These are phyloP conservation scores for Mesochorus sp. DNA, from an alignment of 2,888 invertebrate genomes.

Conservation along the genomic window DNA sequence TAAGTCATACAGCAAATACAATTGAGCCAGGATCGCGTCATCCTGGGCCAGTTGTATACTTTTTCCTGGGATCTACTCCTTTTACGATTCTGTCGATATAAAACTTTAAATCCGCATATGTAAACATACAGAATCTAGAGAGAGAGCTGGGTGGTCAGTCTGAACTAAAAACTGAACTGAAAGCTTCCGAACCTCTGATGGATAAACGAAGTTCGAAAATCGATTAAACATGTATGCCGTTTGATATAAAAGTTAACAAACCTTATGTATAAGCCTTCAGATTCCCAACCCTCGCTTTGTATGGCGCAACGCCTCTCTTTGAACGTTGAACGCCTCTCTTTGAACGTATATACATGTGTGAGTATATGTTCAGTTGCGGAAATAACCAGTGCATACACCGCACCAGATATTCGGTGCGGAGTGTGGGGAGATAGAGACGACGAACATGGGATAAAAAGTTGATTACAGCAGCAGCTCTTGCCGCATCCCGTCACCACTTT, in stretches of 20 bases:
- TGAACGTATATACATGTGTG: constrained; percentile 25
- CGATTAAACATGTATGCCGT: constrained; percentile 40
- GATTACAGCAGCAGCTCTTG: constrained; percentile 57
- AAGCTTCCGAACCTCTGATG: background rate
- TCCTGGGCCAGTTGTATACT: too few species aligned
- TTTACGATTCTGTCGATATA: constrained; percentile 12
- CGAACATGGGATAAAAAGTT: constrained; percentile 56
- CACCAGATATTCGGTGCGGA: background rate
- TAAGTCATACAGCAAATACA: too few species aligned
- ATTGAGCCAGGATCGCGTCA: too few species aligned
- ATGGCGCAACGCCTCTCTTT: background rate
- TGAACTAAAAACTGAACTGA: constrained; percentile 1
- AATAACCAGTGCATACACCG: constrained; percentile 33
- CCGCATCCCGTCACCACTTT: constrained; percentile 20
- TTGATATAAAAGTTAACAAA: constrained; percentile 56
- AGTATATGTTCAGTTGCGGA: constrained; percentile 30
- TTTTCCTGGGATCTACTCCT: too few species aligned
- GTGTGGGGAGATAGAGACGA: constrained; percentile 21
- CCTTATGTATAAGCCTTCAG: constrained; percentile 4
- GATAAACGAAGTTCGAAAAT: constrained; percentile 38
- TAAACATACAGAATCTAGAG: too few species aligned
- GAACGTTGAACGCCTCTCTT: constrained; percentile 15
- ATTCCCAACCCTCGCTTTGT: background rate
- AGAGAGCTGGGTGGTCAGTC: background rate
- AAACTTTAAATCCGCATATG: constrained; percentile 6